These are phyloP conservation scores for Nothocercus nigrocapillus DNA, from an alignment of 2,113 vertebrate species.

Conservation along the genomic window DNA sequence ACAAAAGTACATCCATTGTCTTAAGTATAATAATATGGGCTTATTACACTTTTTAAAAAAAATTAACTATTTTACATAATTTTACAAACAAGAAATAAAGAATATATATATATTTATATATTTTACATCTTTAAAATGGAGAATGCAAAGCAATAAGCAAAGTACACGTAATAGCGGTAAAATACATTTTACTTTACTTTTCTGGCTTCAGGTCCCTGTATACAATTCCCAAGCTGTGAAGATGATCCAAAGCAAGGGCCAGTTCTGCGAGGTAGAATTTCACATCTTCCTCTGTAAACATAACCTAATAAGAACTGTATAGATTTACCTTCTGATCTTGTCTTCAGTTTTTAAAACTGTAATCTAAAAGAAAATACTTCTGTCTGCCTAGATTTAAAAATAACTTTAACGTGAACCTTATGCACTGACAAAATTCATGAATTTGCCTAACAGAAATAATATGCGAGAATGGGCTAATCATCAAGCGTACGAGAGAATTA, in stretches of 20 bases:
- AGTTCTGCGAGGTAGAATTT: constrained; percentile 99
- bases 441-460: not conserved
- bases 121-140: not conserved
- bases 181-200: constrained; percentile 91
- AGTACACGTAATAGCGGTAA: constrained; percentile 60
- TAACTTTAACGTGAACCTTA: not conserved
- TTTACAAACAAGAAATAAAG: not conserved
- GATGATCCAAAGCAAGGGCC: constrained; percentile 98
- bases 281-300: constrained; percentile 99
- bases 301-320: constrained; percentile 98
- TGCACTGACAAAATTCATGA: not conserved
- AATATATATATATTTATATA: not conserved
- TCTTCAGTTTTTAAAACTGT: constrained; percentile 69
- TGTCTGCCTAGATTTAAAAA: not conserved
- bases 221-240: constrained; percentile 98
- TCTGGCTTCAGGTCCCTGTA: constrained; percentile 99
- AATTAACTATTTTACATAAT: not conserved
- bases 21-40: not conserved
- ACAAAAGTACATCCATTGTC: not conserved
- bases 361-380: constrained; percentile 46
- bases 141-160: constrained; percentile 46
- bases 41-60: not conserved
- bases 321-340: constrained; percentile 92
- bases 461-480: not conserved
- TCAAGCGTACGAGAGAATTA: not conserved